phyloP scores from a whole-genome alignment of 2,113 vertebrate species.

The Triplophysa dalaica region DNA sequence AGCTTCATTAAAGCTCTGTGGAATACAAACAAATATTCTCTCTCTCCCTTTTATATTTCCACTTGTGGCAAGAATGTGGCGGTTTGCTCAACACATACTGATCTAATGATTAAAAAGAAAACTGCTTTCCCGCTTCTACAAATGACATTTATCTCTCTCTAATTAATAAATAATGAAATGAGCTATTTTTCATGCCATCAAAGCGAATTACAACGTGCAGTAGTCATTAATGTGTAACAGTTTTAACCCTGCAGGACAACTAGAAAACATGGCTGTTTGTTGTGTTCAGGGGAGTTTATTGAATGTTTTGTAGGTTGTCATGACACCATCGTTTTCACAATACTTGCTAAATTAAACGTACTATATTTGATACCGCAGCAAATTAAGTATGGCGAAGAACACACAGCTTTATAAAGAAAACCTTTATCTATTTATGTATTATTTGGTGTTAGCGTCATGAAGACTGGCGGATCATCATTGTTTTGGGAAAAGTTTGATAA shows the following conservation, averaged over 20 bases:
- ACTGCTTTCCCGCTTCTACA: not conserved
- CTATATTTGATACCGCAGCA: not conserved
- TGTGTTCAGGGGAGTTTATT: not conserved
- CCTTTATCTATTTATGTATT: no score
- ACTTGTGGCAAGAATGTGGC: not conserved
- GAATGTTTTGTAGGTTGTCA: not conserved
- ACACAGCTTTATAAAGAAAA: no score
- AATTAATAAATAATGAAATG: conserved; percentile 18
- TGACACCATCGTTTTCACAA: not conserved
- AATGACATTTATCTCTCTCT: not conserved
- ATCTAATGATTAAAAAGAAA: not conserved
- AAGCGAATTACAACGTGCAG: not conserved
- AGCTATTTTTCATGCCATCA: not conserved
- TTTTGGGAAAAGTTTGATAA: no score
- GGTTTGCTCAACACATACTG: not conserved
- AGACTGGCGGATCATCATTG: no score
- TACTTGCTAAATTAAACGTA: not conserved
- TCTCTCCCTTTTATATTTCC: not conserved
- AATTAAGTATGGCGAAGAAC: not conserved
- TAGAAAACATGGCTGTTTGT: no score
- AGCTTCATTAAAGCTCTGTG: conserved; percentile 1
- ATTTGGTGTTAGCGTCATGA: no score
- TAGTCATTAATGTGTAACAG: not conserved
- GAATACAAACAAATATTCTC: conserved; percentile 5
- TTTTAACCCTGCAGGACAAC: not conserved